Conservation (phyloP, 2,888 invertebrate genomes). For the Meghimatium bilineatum region DNA sequence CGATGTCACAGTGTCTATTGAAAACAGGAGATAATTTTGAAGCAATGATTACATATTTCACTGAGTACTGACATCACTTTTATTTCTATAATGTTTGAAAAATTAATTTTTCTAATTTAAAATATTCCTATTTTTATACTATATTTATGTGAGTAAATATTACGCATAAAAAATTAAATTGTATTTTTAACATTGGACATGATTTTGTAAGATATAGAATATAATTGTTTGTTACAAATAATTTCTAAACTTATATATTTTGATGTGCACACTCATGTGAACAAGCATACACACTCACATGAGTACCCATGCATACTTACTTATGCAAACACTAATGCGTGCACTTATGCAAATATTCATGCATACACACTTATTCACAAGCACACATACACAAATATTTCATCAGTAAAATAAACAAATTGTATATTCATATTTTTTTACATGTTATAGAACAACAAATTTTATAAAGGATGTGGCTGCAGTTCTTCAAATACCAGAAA, state of each 20-base stretch:
- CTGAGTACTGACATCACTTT: constrained; percentile 16
- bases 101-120: neutral
- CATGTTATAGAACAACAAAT: constrained; percentile 34
- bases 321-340: no score
- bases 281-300: no score
- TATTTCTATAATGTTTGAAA: neutral
- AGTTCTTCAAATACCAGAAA: constrained; percentile 35
- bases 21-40: neutral
- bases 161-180: neutral
- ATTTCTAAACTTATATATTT: neutral
- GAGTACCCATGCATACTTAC: no score
- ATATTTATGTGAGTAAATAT: neutral
- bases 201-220: neutral
- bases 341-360: no score
- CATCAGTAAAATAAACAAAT: no score
- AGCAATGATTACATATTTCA: constrained; percentile 19
- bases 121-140: neutral
- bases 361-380: no score
- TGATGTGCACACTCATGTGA: no score
- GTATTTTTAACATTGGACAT: neutral
- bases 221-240: neutral
- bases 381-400: no score
- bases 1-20: constrained; percentile 30
- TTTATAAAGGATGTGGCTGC: constrained; percentile 37
- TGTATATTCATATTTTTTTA: no score